phyloP scores from a whole-genome alignment of 2,888 invertebrate species.

The Pasiphila rectangulata region DNA sequence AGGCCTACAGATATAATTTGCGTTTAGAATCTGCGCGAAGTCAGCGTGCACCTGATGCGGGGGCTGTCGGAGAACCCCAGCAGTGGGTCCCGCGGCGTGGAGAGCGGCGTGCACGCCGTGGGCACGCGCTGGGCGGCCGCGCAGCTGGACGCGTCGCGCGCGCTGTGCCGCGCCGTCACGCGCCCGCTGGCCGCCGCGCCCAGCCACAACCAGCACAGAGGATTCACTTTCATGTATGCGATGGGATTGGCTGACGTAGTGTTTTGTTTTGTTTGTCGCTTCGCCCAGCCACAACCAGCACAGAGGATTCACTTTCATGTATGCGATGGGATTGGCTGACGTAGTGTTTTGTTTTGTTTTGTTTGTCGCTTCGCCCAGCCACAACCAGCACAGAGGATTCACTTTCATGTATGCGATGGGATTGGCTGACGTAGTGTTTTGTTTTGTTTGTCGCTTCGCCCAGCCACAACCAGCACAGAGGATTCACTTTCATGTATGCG shows the following conservation, averaged over 20 bases:
- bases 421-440: not conserved
- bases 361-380: conserved; percentile 83
- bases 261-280: conserved; percentile 11
- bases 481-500: too few relatives aligned
- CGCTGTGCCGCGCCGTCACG: conserved; percentile 87
- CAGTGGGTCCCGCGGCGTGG: conserved; percentile 80
- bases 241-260: not conserved
- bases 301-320: too few relatives aligned
- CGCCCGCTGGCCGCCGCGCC: conserved; percentile 85
- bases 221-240: conserved; percentile 88
- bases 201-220: conserved; percentile 85
- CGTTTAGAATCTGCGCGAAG: conserved; percentile 88
- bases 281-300: too few relatives aligned
- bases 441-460: conserved; percentile 13
- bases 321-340: too few relatives aligned
- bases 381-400: conserved; percentile 88
- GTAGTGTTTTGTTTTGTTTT: too few relatives aligned
- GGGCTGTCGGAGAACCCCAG: conserved; percentile 77
- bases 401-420: conserved; percentile 83
- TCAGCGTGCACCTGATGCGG: conserved; percentile 89
- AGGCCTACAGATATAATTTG: too few relatives aligned
- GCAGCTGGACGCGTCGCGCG: conserved; percentile 89
- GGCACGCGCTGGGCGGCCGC: conserved; percentile 91
- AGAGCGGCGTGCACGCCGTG: conserved; percentile 85
- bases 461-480: too few relatives aligned